Conservation (phyloP, 2,113 vertebrate genomes). For the Sprattus sprattus region DNA sequence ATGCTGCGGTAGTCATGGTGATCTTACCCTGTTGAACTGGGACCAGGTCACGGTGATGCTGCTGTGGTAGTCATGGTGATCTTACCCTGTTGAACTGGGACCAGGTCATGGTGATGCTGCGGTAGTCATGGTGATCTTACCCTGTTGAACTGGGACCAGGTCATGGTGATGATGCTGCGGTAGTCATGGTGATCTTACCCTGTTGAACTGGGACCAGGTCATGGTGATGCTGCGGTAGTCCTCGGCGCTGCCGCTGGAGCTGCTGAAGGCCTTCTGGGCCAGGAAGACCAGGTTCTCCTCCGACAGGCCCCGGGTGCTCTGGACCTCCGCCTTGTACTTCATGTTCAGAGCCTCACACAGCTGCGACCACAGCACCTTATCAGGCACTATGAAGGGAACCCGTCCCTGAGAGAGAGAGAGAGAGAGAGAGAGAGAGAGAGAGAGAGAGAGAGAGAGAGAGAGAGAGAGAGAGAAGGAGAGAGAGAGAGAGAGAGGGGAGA, state of each 20-base stretch:
- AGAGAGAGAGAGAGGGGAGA: too few species aligned
- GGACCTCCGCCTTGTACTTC: constrained; percentile 96
- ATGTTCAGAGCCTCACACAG: constrained; percentile 94
- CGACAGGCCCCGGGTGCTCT: constrained; percentile 88
- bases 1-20: constrained; percentile 89
- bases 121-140: constrained; percentile 95
- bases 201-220: constrained; percentile 96
- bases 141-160: constrained; percentile 97
- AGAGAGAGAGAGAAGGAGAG: too few species aligned
- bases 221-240: constrained; percentile 90
- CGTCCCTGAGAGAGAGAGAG: constrained; percentile 73
- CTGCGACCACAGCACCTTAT: constrained; percentile 92
- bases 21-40: constrained; percentile 93
- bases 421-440: not conserved
- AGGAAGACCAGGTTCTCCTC: constrained; percentile 94
- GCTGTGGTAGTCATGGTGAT: too few species aligned
- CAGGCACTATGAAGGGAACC: constrained; percentile 90
- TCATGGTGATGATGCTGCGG: constrained; percentile 87
- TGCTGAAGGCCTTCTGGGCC: constrained; percentile 93
- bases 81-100: constrained; percentile 95
- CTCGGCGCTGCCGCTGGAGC: constrained; percentile 82
- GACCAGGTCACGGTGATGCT: constrained; percentile 95
- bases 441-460: too few species aligned
- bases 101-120: constrained; percentile 91
- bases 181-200: constrained; percentile 97